Evolutionary conservation across 1,140 invertebrate genomes (phyloP), one percentile per base, ranked within the genome.

Genomic region (Streblospio benedicti): DNA sequence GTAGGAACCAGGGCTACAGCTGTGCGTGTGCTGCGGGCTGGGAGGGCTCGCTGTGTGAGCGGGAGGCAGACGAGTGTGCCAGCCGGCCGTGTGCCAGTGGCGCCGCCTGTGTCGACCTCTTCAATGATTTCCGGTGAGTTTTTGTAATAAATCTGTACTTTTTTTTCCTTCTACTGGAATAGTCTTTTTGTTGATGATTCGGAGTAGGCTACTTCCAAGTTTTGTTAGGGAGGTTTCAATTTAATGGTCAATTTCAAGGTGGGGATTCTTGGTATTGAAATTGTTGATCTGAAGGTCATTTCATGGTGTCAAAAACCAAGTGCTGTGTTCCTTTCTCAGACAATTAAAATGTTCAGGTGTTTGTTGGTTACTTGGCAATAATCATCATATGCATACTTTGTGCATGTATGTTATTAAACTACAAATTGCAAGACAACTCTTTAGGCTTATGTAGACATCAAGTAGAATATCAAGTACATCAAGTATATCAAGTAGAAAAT

Each of bases 201-300:
- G n/a, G n/a, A n/a, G n/a, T n/a, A n/a, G n/a, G n/a, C n/a, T n/a
- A n/a, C n/a, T n/a, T n/a, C n/a, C n/a, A n/a, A n/a, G n/a, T n/a
- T n/a, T n/a, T 91, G 68, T 87, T 88, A 0, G 93, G 93, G 47
- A 96, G 91, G 89, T 84, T 82, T 14, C 73, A 73, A 12, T 32
- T 62, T 1, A 66, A 69, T 30, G 75, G 74, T 62, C 65, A 72
- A n/a, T 12, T 16, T 2, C 92, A 95, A 65, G 88, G 95, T 18
- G 89, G 97, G 71, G 92, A 97, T 69, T 98, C 95, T 75, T 79
- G 83, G 5, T 81, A 79, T 25, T 83, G 85, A 60, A 91, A 92
- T 0, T 98, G 95, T 69, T 80, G 86, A 62, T 96, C 97, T 75
- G 87, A 86, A 18, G 95, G 91, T 0, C 86, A 88, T 59, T 98